Conservation (phyloP, 2,797 vertebrate genomes). For the Coracias cyanogaster region DNA sequence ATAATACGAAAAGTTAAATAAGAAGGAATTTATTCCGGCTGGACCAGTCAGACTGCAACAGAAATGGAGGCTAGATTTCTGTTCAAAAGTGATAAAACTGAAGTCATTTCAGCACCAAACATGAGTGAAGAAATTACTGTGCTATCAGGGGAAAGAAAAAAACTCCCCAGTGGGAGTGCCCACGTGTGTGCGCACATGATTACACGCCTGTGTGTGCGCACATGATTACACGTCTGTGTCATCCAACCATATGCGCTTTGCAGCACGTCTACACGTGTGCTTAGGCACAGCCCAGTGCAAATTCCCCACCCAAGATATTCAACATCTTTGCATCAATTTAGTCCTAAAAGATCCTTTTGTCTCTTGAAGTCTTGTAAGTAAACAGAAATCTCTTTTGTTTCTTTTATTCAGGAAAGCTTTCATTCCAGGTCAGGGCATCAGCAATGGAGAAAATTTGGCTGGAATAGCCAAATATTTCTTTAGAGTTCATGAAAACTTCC, state of each 20-base stretch:
- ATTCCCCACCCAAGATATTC: neutral
- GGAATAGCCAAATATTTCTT: slow-evolving; percentile 1
- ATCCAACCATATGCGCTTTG: fast-evolving
- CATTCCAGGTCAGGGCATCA: neutral
- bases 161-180: neutral
- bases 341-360: slow-evolving; percentile 2
- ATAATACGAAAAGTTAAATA: neutral
- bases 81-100: neutral
- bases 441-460: neutral
- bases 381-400: slow-evolving; percentile 16
- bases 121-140: neutral
- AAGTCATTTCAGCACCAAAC: neutral
- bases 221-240: fast-evolving
- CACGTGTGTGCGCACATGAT: fast-evolving
- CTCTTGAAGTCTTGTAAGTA: slow-evolving; percentile 41
- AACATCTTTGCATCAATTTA: slow-evolving; percentile 3
- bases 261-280: fast-evolving
- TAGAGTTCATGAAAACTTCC: slow-evolving; percentile 6
- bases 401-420: slow-evolving; percentile 28
- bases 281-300: neutral
- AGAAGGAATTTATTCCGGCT: neutral
- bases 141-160: fast-evolving
- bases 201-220: fast-evolving
- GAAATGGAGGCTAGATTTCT: neutral
- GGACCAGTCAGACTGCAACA: neutral